Evolutionary conservation across 1,140 invertebrate genomes (phyloP), one percentile per base, ranked within the genome.

Genomic region (Tenebrio molitor): DNA sequence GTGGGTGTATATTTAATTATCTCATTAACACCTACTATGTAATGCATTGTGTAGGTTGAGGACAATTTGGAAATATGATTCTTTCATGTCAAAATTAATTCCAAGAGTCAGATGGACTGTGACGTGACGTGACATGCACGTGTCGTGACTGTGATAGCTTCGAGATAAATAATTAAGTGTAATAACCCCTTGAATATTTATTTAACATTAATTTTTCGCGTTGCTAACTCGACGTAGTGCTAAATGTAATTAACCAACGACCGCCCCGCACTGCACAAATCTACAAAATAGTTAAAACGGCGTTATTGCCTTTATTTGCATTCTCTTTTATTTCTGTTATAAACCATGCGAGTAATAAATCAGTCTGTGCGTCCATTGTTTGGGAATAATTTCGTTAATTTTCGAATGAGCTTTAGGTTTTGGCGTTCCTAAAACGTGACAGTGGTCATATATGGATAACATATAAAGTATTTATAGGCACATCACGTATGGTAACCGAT

Each of bases 401-500:
- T 16, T 10, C 12, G 10, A 46, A 46, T 46, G 42, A 19, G 23
- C 23, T 58, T 17, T 8, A 21, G 17, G 15, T 50, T 46, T 17
- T 15, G 5, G 3, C 42, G 23, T 58, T 25, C 5, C 62, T 42
- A 15, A 50, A 16, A 75, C 73, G 73, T 75, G 73, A 75, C 65
- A 72, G 69, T 58, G 73, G 69, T 72, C 73, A 74, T 74, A 76
- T 62, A 72, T 74, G 50, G 70, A 76, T 72, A 74, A 72, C 63
- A 77, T 77, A 77, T 74, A 73, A 74, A 72, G 68, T 77, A 75
- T 78, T 77, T 77, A 77, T 74, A 77, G 42, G 69, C 75, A 42
- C 73, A 75, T 77, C 77, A 78, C 77, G 77, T 78, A 72, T 73
- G 69, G 74, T 74, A 75, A 78, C 77, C 75, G 77, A 70, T 78